Evolutionary conservation across 2,888 invertebrate species (phyloP), one percentile per base, ranked within the genome.

Genomic region (Zootermopsis nevadensis): DNA sequence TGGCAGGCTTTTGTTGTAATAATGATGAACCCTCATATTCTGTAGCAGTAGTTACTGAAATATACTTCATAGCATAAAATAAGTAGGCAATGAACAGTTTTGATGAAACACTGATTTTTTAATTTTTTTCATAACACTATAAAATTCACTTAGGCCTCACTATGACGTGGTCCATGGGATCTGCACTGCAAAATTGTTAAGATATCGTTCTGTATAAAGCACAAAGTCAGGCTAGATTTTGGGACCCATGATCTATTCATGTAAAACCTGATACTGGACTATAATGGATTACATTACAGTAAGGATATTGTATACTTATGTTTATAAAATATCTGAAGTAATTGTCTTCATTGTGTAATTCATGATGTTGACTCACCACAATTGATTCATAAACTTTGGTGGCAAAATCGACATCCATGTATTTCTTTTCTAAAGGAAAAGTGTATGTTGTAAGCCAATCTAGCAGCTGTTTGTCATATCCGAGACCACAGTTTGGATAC

Each of bases 371-470:
- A 67, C 94, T 92, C 90, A 97, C 97, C 90, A 98, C 96, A 86
- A 96, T 95, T 89, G 93, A 92, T 83, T 93, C 90, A 89, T 96
- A 98, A n/a, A 96, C 93, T 86, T 89, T 89, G 80, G 91, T 88
- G 0, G 97, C 95, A 90, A 95, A 96, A 6, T 92, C 88, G 0
- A 89, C 87, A 89, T 97, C 93, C 3, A 88, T 88, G 88, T 94
- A 98, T 87, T 93, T 92, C 22, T 92, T 92, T 88, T 98, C 98
- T 77, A 96, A 89, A 0, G 97, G 97, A 88, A 95, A 98, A 1
- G 97, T 98, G 88, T 97, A 97, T 8, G 91, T 92, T 35, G 94
- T 92, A 12, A 98, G 90, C 98, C 98, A 98, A 77, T 97, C 95
- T 15, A 98, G 89, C 66, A 98, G 90, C 0, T 94, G 93, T 86